phyloP scores from a whole-genome alignment of 2,888 invertebrate species.

The Caenorhabditis angaria region DNA sequence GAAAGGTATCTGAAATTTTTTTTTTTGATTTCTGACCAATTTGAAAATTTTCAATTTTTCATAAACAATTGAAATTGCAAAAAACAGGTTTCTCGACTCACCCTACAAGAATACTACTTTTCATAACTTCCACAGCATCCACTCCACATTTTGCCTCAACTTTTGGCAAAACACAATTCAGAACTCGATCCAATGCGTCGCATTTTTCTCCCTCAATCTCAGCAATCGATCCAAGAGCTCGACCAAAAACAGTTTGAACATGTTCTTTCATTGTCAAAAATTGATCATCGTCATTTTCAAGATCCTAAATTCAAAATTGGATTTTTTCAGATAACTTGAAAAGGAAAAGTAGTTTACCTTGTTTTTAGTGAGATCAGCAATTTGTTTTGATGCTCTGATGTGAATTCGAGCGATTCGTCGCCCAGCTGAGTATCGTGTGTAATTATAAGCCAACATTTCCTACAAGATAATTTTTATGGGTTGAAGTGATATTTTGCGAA shows the following conservation, averaged over 20 bases:
- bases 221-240: constrained; percentile 37
- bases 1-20: constrained; percentile 35
- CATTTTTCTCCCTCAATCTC: constrained; percentile 52
- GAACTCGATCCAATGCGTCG: constrained; percentile 33
- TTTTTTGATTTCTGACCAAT: neutral
- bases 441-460: constrained; percentile 52
- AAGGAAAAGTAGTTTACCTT: constrained; percentile 22
- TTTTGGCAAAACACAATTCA: constrained; percentile 46
- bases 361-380: constrained; percentile 42
- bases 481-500: too few species aligned
- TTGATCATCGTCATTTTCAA: constrained; percentile 48
- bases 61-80: neutral
- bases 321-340: constrained; percentile 5
- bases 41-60: neutral
- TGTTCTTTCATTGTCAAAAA: constrained; percentile 45
- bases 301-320: constrained; percentile 24
- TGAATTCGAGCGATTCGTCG: constrained; percentile 43
- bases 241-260: constrained; percentile 40
- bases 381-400: constrained; percentile 34
- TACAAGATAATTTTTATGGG: constrained; percentile 7
- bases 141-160: constrained; percentile 43
- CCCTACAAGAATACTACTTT: constrained; percentile 45
- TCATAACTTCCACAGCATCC: constrained; percentile 36
- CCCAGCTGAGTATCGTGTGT: constrained; percentile 47
- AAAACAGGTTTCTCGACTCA: constrained; percentile 9